Base-by-base conservation (phyloP, 2,113 vertebrate genomes). In the Agapornis roseicollis region DNA sequence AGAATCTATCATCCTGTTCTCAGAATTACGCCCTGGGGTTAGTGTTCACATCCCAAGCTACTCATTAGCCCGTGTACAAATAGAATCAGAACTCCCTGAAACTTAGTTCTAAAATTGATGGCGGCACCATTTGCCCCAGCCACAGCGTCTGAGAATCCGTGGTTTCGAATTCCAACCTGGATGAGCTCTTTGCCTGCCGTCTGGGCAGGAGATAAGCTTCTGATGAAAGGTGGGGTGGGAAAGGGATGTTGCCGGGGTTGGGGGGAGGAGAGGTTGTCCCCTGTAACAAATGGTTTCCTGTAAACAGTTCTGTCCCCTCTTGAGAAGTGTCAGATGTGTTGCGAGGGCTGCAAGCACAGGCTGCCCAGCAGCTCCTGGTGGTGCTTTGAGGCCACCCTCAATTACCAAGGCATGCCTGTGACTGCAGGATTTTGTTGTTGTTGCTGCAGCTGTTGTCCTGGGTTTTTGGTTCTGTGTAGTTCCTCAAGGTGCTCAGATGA, bases 241-340 rank as follows among this genome's bases (percentile, higher is more conserved):
- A 90, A 47, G 68, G 76, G 71, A 79, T 0, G 1, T 76, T 1
- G 17, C 58, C 0, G 2, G 55, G 64, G 50, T 27, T 0, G 31
- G 70, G 39, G 44, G 94, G 72, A 80, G 93, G 89, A 87, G 73
- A 70, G 35, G 76, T 84, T 10, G 2, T 37, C 44, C 69, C 56
- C 58, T 41, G 80, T 85, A 49, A 95, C 94, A 91, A 95, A 95
- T 93, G 92, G 94, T 22, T 93, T 94, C 95, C 93, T 95, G 95
- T 91, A 60, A 96, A 93, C 91, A 76, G 69, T 64, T 56, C 27
- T 80, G 88, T 95, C 88, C 89, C 93, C 79, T 90, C 82, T 73
- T 12, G 79, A 80, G 87, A 78, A 77, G 87, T 47, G 80, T 87
- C 78, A 63, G 76, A 31, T 31, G 69, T 39, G 69, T 24, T 63